A percentile compares a stretch with the other conserved stretches of the same genome.
Conservation (phyloP, 2,797 vertebrate genomes). For the Neomorphus geoffroyi region DNA sequence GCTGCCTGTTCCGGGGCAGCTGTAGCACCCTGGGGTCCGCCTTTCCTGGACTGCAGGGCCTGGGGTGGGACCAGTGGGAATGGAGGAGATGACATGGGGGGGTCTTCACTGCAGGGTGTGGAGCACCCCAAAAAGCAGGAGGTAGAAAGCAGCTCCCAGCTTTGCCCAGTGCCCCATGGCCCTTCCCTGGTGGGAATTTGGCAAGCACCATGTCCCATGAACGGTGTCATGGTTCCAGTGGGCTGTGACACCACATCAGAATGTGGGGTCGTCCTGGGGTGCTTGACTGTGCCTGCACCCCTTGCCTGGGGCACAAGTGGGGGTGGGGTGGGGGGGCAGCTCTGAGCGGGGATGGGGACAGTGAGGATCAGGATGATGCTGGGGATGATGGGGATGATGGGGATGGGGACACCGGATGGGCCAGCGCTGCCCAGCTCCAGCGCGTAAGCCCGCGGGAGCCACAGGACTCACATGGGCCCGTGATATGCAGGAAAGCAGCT, state of each 20-base stretch:
- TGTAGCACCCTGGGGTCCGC: not conserved
- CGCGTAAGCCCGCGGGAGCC: not conserved
- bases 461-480: not conserved
- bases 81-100: rapidly evolving
- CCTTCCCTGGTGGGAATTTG: rapidly evolving
- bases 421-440: not conserved
- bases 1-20: rapidly evolving
- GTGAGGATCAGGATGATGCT: not conserved
- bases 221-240: rapidly evolving
- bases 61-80: not conserved
- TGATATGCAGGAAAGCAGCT: conserved; percentile 56
- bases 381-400: no score
- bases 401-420: rapidly evolving
- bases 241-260: rapidly evolving
- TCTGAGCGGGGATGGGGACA: rapidly evolving
- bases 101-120: not conserved
- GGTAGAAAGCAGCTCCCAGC: not conserved
- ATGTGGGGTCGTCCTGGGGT: rapidly evolving
- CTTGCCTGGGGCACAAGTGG: rapidly evolving
- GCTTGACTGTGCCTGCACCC: rapidly evolving
- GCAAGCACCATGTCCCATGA: rapidly evolving
- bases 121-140: not conserved
- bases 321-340: not conserved
- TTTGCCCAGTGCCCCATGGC: rapidly evolving
- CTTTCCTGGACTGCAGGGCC: not conserved